Evolutionary conservation across 2,113 vertebrate genomes (phyloP).

Genomic region (Protobothrops mucrosquamatus): DNA sequence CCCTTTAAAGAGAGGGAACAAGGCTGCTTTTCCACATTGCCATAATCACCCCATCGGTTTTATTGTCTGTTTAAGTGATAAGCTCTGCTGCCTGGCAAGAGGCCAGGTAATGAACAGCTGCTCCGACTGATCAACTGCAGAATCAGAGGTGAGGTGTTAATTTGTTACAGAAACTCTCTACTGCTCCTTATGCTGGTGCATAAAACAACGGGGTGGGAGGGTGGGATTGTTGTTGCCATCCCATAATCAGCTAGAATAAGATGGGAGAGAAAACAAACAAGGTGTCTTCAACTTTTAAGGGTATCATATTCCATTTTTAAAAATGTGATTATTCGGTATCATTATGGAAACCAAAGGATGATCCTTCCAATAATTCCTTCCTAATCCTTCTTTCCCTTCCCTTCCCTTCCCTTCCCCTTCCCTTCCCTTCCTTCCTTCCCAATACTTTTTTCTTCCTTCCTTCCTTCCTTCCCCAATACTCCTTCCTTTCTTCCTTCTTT

Average conservation of each 20-base stretch:
- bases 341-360: neutral
- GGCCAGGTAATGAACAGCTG: conserved; percentile 54
- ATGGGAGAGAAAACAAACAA: neutral
- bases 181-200: conserved; percentile 20
- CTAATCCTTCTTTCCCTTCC: too few relatives aligned
- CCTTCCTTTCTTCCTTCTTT: too few relatives aligned
- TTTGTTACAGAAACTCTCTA: conserved; percentile 24
- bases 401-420: too few relatives aligned
- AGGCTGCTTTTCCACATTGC: conserved; percentile 45
- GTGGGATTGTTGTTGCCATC: conserved; percentile 1
- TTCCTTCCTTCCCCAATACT: too few relatives aligned
- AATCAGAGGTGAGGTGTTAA: conserved; percentile 44
- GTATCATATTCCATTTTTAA: neutral
- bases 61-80: conserved; percentile 52
- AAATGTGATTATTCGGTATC: neutral
- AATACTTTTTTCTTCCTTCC: too few relatives aligned
- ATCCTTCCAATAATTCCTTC: neutral
- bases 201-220: neutral
- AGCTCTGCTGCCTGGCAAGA: conserved; percentile 37
- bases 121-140: conserved; percentile 48
- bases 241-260: conserved; percentile 11
- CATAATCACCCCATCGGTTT: conserved; percentile 36
- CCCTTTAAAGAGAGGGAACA: conserved; percentile 36
- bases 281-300: neutral
- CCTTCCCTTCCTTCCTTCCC: too few relatives aligned